Evolutionary conservation across 2,113 vertebrate genomes (phyloP), one percentile per base, ranked within the genome.

Genomic region (Paraplagusia blochii): DNA sequence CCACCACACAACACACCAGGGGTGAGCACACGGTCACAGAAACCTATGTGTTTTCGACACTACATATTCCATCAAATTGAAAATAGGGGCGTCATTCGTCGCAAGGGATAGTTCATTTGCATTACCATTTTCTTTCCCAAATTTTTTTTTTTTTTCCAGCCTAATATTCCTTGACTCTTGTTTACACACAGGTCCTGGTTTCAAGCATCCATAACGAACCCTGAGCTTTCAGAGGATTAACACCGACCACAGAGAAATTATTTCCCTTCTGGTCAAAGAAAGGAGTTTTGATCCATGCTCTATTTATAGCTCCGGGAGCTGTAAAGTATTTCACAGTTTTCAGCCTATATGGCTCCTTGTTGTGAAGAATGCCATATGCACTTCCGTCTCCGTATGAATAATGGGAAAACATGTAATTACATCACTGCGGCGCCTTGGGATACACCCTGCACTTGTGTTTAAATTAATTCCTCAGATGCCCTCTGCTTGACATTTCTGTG

Each of bases 401-500:
- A 88, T 88, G 80, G 62, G 63, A 72, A 82, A 85, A 86, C 76
- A 83, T 85, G 80, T 80, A 83, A 83, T 86, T 83, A 86, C 82
- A 80, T 79, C 74, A 76, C 39, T 4, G 22, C 1, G 53, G 61
- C 44, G 61, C 76, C 66, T 48, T 29, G 70, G 82, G 84, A 85
- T 44, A 47, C 58, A 80, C 67, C 69, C 58, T 11, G 58, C 22
- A 44, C 61, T 64, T 35, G 72, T 83, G 80, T 81, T 82, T 63
- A 83, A 85, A 85, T 85, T 76, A 83, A 86, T 86, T 79, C 70
- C 66, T 66, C 47, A 19, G 61, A 72, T 64, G 75, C 72, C 86
- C 84, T 86, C 81, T 85, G 84, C 74, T 67, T 80, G 78, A 85
- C 86, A 79, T 83, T 83, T 76, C 69, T 63, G 73, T 49, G 72